These are phyloP conservation scores for Neomorphus geoffroyi DNA, from an alignment of 2,797 vertebrate genomes.

Conservation along the genomic window DNA sequence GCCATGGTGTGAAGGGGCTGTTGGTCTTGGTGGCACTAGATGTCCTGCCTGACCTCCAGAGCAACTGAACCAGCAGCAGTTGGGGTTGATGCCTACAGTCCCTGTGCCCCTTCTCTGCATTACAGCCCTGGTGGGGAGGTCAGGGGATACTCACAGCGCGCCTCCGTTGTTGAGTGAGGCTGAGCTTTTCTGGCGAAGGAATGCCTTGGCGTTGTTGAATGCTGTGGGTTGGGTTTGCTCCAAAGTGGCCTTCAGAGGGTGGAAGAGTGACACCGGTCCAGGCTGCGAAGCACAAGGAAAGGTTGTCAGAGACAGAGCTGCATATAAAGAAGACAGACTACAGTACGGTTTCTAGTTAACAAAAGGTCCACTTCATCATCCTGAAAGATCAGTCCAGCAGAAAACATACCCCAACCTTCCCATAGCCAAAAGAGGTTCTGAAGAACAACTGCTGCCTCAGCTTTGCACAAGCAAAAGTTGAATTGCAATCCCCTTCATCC, in stretches of 20 bases:
- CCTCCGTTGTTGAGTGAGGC: slow-evolving; percentile 90
- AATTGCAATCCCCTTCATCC: not conserved
- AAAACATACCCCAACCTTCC: not conserved
- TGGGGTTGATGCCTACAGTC: not conserved
- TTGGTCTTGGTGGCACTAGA: not conserved
- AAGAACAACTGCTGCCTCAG: not conserved
- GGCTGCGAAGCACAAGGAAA: slow-evolving; percentile 65
- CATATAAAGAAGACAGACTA: not conserved
- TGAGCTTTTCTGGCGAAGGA: slow-evolving; percentile 82
- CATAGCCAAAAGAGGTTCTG: not conserved
- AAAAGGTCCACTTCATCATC: not conserved
- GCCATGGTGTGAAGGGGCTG: rapidly evolving
- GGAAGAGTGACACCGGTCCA: slow-evolving; percentile 80
- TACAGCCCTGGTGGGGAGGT: not conserved
- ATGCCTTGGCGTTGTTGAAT: slow-evolving; percentile 79
- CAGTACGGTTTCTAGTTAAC: not conserved
- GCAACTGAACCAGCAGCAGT: not conserved
- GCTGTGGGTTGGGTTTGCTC: slow-evolving; percentile 80
- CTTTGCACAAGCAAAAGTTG: not conserved
- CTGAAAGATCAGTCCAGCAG: not conserved
- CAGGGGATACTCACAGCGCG: slow-evolving; percentile 81
- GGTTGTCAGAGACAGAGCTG: not conserved
- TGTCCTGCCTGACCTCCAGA: not conserved
- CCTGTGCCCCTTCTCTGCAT: rapidly evolving
- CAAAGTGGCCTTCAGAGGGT: slow-evolving; percentile 88